Evolutionary conservation across 2,888 invertebrate genomes (phyloP), one percentile per base, ranked within the genome.

Genomic region (Lottia gigantea): DNA sequence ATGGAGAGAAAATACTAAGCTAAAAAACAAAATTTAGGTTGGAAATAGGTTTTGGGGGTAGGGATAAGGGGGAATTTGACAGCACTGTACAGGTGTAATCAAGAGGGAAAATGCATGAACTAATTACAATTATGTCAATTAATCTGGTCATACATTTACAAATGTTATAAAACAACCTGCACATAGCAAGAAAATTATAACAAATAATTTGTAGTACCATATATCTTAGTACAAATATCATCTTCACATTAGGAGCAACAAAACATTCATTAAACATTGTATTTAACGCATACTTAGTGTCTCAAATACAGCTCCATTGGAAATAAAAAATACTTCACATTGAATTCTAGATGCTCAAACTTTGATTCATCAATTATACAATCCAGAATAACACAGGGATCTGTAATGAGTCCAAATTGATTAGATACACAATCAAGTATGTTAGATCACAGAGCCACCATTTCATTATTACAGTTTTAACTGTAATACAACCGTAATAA

Each of bases 91-190:
- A 55, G 55, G 55, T 55, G 55, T 55, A 55, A 55, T 55, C 11
- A 11, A 55, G 55, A 40, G 55, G 23, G 23, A 55, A 23, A 55
- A 55, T 55, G 55, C 55, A 55, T 55, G 55, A 55, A 55, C 55
- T 55, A 55, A 55, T 55, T 55, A 55, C 55, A 55, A 55, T 55
- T 55, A 55, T 55, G 55, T 55, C 55, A 55, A 23, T 55, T 55
- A 55, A 23, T 55, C 55, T 23, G 55, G 55, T 55, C 55, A 55
- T 55, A 55, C 55, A 55, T 11, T 55, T 55, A 23, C 23, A 23
- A 23, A 23, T 55, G 55, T 55, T 23, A 55, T 19, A 15, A 55
- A 23, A 55, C 12, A 23, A 55, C 55, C 55, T 55, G 55, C 55
- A 55, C 55, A 55, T 23, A 55, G 55, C 55, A 19, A 55, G 55